A percentile compares a stretch with the other conserved stretches of the same genome.
phyloP scores from a whole-genome alignment of 2,888 invertebrate species.

The Eupithecia insigniata region DNA sequence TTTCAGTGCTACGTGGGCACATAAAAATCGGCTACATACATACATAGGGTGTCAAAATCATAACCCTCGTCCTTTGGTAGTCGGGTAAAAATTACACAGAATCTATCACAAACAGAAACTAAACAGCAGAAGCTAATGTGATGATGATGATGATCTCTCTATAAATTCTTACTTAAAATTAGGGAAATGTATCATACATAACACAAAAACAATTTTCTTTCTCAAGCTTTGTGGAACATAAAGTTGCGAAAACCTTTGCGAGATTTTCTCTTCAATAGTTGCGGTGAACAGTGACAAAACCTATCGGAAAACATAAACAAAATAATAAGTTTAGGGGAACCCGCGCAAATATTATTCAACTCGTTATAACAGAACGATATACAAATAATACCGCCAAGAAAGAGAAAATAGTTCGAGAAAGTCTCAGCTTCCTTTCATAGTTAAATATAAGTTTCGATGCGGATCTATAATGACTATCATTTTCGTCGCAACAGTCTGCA shows the following conservation, averaged over 20 bases:
- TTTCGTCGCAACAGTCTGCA: too few relatives aligned
- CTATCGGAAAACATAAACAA: conserved; percentile 31
- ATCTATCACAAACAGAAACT: too few relatives aligned
- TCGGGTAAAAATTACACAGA: too few relatives aligned
- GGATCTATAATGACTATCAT: not conserved
- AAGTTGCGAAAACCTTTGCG: not conserved
- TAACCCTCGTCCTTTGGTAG: too few relatives aligned
- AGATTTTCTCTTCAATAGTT: not conserved
- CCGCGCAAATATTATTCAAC: conserved; percentile 34
- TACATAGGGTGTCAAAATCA: too few relatives aligned
- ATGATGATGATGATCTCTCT: too few relatives aligned
- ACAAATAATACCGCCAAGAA: conserved; percentile 35
- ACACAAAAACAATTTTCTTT: not conserved
- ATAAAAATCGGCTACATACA: too few relatives aligned
- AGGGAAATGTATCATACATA: not conserved
- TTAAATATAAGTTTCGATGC: conserved; percentile 28
- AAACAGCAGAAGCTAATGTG: too few relatives aligned
- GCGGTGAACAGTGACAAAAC: conserved; percentile 14
- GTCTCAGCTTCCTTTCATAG: conserved; percentile 32
- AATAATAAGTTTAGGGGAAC: conserved; percentile 26
- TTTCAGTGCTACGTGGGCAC: too few relatives aligned
- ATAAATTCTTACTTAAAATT: too few relatives aligned
- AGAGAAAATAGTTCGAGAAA: conserved; percentile 23
- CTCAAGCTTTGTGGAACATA: not conserved
- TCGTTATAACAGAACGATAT: conserved; percentile 34